A percentile compares a stretch with the other conserved stretches of the same genome.
Conservation (phyloP, 2,797 vertebrate species). For the Ptychobarbus kaznakovi region DNA sequence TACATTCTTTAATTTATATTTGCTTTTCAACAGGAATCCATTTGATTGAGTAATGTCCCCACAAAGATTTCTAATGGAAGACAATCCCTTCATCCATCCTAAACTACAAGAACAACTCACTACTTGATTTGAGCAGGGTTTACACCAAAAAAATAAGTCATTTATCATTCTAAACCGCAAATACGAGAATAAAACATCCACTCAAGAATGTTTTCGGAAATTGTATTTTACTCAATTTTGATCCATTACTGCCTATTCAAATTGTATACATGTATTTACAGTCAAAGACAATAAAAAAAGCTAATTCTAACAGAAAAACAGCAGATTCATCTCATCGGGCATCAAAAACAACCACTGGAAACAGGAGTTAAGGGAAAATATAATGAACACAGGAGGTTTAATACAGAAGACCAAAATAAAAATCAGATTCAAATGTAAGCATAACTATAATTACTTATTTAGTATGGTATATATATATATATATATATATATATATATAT, state of each 20-base stretch:
- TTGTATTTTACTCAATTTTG: conserved; percentile 27
- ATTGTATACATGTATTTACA: conserved; percentile 68
- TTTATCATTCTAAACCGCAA: neutral
- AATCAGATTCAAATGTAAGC: neutral
- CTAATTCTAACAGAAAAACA: conserved; percentile 54
- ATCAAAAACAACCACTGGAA: conserved; percentile 84
- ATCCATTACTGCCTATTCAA: conserved; percentile 14
- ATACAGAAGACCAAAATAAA: neutral
- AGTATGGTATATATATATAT: too few species aligned
- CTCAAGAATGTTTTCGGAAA: neutral
- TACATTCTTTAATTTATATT: neutral
- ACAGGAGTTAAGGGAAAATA: conserved; percentile 72
- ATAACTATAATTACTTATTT: too few species aligned
- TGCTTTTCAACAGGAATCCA: neutral
- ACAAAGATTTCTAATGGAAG: too few species aligned
- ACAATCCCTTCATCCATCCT: too few species aligned
- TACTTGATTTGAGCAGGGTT: neutral
- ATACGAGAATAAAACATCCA: neutral
- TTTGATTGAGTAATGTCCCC: neutral
- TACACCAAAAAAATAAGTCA: neutral
- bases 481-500: too few species aligned
- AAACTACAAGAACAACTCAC: neutral
- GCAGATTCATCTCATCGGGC: conserved; percentile 72
- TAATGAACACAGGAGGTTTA: neutral
- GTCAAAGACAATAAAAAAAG: conserved; percentile 43